phyloP scores from a whole-genome alignment of 2,888 invertebrate species.

The Lamproptera curius region DNA sequence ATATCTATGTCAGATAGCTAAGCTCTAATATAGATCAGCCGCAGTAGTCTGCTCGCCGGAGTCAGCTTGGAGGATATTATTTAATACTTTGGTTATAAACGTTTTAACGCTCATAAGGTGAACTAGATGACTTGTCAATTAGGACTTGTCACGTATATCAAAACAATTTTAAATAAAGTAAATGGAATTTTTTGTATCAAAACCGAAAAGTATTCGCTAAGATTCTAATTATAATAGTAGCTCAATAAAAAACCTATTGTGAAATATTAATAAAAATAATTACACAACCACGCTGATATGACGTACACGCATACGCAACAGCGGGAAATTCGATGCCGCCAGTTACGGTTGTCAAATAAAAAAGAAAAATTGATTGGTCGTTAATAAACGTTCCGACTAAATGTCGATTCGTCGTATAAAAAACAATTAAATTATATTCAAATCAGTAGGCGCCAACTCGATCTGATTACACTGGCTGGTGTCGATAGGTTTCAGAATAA shows the following conservation, averaged over 20 bases:
- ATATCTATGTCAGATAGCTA: too few relatives aligned
- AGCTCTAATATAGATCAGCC: too few relatives aligned
- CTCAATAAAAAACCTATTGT: background rate
- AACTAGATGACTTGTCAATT: too few relatives aligned
- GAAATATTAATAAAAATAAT: background rate
- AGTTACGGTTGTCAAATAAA: slow-evolving; percentile 1
- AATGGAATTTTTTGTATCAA: too few relatives aligned
- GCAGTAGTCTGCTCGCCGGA: too few relatives aligned
- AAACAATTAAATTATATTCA: background rate
- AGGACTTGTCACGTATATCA: too few relatives aligned
- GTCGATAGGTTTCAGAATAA: background rate
- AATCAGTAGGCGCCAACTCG: background rate
- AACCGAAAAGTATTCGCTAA: too few relatives aligned
- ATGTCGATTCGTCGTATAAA: background rate
- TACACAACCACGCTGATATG: background rate
- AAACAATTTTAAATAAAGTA: too few relatives aligned
- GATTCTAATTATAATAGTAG: too few relatives aligned
- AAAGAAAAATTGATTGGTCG: background rate
- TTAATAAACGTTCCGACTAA: background rate
- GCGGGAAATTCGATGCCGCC: slow-evolving; percentile 3
- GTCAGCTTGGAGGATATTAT: too few relatives aligned
- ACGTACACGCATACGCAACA: background rate
- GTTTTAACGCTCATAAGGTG: too few relatives aligned
- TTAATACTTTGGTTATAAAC: too few relatives aligned
- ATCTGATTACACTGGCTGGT: background rate